phyloP scores from a whole-genome alignment of 2,888 invertebrate genomes.

The Cheilosia variabilis region DNA sequence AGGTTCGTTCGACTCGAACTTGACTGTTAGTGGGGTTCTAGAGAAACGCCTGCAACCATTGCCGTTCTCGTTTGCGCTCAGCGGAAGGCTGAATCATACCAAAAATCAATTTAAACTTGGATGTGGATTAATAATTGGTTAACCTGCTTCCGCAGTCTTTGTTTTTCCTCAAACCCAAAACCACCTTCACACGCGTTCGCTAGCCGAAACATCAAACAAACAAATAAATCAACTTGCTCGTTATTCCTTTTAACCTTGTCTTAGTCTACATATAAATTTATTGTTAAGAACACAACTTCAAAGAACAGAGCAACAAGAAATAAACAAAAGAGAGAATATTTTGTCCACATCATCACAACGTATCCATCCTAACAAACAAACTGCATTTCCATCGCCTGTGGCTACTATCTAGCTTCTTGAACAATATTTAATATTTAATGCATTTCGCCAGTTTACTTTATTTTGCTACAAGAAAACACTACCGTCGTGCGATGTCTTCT shows the following conservation, averaged over 20 bases:
- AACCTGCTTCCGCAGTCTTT: slow-evolving; percentile 79
- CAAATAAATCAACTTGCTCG: slow-evolving; percentile 54
- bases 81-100: slow-evolving; percentile 95
- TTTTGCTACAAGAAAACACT: slow-evolving; percentile 8
- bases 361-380: slow-evolving; percentile 44
- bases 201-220: slow-evolving; percentile 37
- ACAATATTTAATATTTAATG: slow-evolving; percentile 17
- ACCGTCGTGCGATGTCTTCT: slow-evolving; percentile 3
- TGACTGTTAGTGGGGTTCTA: slow-evolving; percentile 96
- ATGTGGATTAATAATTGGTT: slow-evolving; percentile 97
- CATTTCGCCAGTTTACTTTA: slow-evolving; percentile 50
- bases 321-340: slow-evolving; percentile 44
- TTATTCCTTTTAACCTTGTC: slow-evolving; percentile 65
- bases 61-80: slow-evolving; percentile 96
- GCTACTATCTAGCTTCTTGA: slow-evolving; percentile 1
- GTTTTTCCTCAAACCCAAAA: background rate
- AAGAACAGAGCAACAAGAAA: slow-evolving; percentile 44
- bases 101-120: slow-evolving; percentile 97
- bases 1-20: slow-evolving; percentile 97
- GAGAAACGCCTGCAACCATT: slow-evolving; percentile 97
- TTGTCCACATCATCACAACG: slow-evolving; percentile 51
- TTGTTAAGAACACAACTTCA: slow-evolving; percentile 66
- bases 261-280: slow-evolving; percentile 69
- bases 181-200: slow-evolving; percentile 22
- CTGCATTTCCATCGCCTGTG: slow-evolving; percentile 22